phyloP scores from a whole-genome alignment of 2,888 invertebrate genomes.

The Phymatocera aterrima region DNA sequence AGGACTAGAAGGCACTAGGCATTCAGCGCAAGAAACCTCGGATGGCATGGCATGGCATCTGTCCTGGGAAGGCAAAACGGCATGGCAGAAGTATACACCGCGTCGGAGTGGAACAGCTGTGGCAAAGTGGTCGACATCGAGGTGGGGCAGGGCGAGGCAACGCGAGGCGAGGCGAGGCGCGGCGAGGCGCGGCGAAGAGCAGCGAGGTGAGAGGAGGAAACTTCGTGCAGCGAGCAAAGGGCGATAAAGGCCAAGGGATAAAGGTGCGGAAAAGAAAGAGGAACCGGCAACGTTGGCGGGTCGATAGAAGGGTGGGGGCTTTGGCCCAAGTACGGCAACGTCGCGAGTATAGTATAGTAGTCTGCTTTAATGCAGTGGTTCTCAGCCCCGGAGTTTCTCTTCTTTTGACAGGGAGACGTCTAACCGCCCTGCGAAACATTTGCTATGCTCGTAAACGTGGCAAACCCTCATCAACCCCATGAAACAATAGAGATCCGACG shows the following conservation, averaged over 20 bases:
- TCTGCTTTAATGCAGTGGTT: conserved; percentile 68
- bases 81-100: conserved; percentile 21
- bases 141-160: neutral
- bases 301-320: conserved; percentile 72
- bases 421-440: neutral
- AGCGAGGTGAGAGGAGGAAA: conserved; percentile 66
- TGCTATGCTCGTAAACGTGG: conserved; percentile 3
- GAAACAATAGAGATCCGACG: conserved; percentile 38
- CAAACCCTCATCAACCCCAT: conserved; percentile 31
- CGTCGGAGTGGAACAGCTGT: conserved; percentile 38
- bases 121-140: conserved; percentile 36
- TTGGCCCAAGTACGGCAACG: conserved; percentile 66
- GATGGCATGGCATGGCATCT: conserved; percentile 23
- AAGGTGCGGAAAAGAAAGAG: conserved; percentile 58
- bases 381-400: conserved; percentile 58
- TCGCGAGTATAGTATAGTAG: conserved; percentile 62
- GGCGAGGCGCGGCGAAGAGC: conserved; percentile 61
- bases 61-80: conserved; percentile 41
- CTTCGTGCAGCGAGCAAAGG: conserved; percentile 58
- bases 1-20: conserved; percentile 23
- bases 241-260: conserved; percentile 71
- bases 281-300: conserved; percentile 71
- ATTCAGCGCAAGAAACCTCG: conserved; percentile 37
- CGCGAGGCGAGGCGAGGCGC: conserved; percentile 54
- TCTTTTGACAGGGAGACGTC: neutral